phyloP scores from a whole-genome alignment of 2,888 invertebrate genomes.

The Elmis aenea region DNA sequence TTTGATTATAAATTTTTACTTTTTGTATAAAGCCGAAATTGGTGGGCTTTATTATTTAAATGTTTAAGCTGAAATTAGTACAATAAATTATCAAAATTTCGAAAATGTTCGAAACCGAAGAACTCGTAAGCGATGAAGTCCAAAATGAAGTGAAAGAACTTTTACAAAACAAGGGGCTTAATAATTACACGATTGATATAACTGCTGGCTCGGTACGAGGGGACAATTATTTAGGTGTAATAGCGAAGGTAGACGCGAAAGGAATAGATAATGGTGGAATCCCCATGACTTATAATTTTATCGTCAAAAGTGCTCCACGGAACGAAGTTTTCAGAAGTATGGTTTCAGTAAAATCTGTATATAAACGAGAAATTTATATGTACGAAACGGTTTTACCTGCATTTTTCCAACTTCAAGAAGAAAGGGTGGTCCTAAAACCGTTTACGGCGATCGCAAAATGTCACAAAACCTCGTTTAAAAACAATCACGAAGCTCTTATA shows the following conservation, averaged over 20 bases:
- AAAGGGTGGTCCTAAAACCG: conserved; percentile 15
- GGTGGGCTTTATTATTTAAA: too few species aligned
- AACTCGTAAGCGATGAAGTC: conserved; percentile 3
- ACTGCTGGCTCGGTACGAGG: conserved; percentile 12
- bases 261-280: conserved; percentile 14
- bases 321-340: conserved; percentile 22
- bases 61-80: too few species aligned
- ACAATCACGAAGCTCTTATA: conserved; percentile 25
- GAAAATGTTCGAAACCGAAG: too few species aligned
- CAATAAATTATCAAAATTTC: too few species aligned
- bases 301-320: conserved; percentile 31
- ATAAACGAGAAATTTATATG: conserved; percentile 30
- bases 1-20: too few species aligned
- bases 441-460: conserved; percentile 21
- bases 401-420: conserved; percentile 27
- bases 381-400: conserved; percentile 31
- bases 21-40: too few species aligned
- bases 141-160: not conserved
- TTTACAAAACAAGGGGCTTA: not conserved
- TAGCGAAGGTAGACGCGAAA: conserved; percentile 20
- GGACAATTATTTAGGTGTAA: conserved; percentile 32
- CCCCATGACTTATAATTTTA: conserved; percentile 22
- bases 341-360: conserved; percentile 23
- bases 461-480: conserved; percentile 16
- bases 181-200: conserved; percentile 1